Evolutionary conservation across 2,888 invertebrate species (phyloP), one percentile per base, ranked within the genome.

Genomic region (Biston betularia): DNA sequence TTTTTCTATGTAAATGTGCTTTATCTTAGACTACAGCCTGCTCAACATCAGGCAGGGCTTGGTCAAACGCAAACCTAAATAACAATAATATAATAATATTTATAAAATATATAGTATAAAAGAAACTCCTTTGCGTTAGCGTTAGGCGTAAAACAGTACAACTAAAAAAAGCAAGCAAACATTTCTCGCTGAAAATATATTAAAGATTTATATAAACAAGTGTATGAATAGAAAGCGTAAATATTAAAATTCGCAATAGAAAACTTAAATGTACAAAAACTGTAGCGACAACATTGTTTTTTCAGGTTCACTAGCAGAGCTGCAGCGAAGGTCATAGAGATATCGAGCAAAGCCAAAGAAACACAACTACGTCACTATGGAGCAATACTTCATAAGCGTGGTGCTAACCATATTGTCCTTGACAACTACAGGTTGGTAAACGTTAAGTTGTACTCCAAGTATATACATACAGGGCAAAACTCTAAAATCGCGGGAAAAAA

Each of bases 361-460:
- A 63, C 57, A 55, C 44, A 69, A 57, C 33, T 44, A 60, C 68
- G 44, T n/a, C 15, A 59, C 50, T 60, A 86, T 88, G 89, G 86
- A 89, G 79, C 83, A 85, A 78, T 81, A 78, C 63, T 66, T 84
- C 65, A 65, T 86, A 74, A 78, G 81, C 44, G 76, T 86, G 75
- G 79, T 82, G 75, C 74, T 79, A 67, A 78, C 80, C 66, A 74
- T 86, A 73, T 74, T 89, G 77, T 82, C 89, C 73, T 82, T 89
- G 69, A 78, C 86, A 72, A 76, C 82, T 72, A 84, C 87, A 88
- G 90, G 91, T 91, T 80, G 42, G 88, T 85, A 76, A 49, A 68
- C 63, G 68, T 58, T 46, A 24, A 24, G 63, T 67, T 66, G 8
- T 38, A 38, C 6, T 38, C 38, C 3, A 38, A 38, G 38, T 38